phyloP scores from a whole-genome alignment of 1,140 invertebrate species.

The Brachystomella parvula region DNA sequence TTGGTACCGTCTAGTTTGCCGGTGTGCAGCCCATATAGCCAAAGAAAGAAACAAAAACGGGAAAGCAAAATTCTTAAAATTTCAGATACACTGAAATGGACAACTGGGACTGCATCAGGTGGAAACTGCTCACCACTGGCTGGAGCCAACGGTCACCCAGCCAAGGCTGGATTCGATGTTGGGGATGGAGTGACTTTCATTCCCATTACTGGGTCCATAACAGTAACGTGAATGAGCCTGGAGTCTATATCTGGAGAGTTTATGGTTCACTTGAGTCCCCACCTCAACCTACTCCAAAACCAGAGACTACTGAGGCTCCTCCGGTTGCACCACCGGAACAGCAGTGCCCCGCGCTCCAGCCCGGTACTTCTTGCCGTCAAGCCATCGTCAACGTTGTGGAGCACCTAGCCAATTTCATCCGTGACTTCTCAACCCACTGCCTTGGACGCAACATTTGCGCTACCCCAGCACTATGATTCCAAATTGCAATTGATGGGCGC shows the following conservation, averaged over 20 bases:
- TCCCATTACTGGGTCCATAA: constrained; percentile 3
- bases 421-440: neutral
- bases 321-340: no score
- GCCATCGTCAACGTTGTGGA: neutral
- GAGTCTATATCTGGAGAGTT: neutral
- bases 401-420: neutral
- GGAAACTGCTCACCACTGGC: constrained; percentile 20
- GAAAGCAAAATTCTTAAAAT: neutral
- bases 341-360: no score
- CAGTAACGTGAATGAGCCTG: neutral
- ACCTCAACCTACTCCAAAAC: no score
- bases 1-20: no score
- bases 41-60: neutral
- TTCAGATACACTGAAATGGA: constrained; percentile 40
- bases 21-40: no score
- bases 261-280: neutral
- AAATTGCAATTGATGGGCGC: no score
- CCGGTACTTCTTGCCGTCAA: neutral
- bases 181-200: constrained; percentile 20
- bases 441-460: neutral
- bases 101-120: constrained; percentile 40
- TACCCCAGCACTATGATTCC: no score
- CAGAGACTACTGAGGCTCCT: no score
- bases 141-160: constrained; percentile 12
- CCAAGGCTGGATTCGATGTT: constrained; percentile 29